Evolutionary conservation across 2,888 invertebrate species (phyloP).

Genomic region (Globia sparganii): DNA sequence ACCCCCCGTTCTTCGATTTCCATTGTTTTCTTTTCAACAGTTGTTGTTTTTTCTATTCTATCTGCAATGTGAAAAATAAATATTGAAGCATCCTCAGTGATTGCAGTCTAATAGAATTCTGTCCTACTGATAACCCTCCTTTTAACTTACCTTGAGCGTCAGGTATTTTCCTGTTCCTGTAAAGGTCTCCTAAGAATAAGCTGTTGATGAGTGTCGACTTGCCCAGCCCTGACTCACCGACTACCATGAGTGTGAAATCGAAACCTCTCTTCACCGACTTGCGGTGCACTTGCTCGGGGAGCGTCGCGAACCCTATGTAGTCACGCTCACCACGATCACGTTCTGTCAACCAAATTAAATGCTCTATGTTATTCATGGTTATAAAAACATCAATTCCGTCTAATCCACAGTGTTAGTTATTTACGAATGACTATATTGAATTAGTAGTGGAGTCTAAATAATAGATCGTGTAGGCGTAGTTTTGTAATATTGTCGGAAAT

Average conservation of each 20-base stretch:
- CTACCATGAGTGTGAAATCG: conserved; percentile 99
- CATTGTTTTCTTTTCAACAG: conserved; percentile 95
- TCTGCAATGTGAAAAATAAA: conserved; percentile 81
- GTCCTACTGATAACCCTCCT: background rate
- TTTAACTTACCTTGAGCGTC: conserved; percentile 91
- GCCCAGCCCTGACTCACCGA: conserved; percentile 98
- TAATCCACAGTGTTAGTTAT: conserved; percentile 25
- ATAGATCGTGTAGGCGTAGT: background rate
- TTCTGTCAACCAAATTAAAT: conserved; percentile 76
- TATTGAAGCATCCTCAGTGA: background rate
- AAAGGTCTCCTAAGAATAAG: conserved; percentile 97
- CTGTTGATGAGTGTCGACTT: conserved; percentile 99
- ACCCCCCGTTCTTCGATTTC: conserved; percentile 98
- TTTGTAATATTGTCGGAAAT: conserved; percentile 28
- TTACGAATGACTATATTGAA: conserved; percentile 21
- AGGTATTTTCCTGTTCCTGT: conserved; percentile 95
- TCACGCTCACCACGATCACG: conserved; percentile 92
- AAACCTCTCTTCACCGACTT: conserved; percentile 99
- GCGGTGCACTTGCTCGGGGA: conserved; percentile 98
- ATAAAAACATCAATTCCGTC: conserved; percentile 12
- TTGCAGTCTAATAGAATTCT: background rate
- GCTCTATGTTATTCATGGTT: conserved; percentile 28
- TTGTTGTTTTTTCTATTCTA: conserved; percentile 93
- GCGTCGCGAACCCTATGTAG: conserved; percentile 98
- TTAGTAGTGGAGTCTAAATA: conserved; percentile 18